phyloP scores from a whole-genome alignment of 2,113 vertebrate species.

The Turdus rufiventris region DNA sequence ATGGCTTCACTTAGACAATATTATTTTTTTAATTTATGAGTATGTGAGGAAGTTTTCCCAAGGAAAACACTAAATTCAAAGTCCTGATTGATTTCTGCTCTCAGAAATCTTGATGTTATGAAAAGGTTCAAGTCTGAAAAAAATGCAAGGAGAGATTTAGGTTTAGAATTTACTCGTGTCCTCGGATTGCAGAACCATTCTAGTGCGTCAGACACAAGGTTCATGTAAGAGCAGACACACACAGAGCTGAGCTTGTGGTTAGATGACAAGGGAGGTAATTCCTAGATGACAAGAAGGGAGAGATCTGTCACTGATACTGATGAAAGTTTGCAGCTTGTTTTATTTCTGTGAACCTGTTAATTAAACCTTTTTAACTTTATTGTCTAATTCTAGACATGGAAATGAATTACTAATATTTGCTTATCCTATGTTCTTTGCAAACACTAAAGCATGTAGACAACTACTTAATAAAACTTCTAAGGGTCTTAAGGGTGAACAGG shows the following conservation, averaged over 20 bases:
- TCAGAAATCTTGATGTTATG: background rate
- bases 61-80: background rate
- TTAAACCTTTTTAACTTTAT: background rate
- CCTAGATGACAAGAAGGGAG: background rate
- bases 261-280: background rate
- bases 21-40: background rate
- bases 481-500: background rate
- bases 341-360: background rate
- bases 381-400: background rate
- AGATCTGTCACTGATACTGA: background rate
- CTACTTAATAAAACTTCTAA: background rate
- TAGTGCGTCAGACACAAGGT: background rate
- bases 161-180: background rate
- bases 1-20: background rate
- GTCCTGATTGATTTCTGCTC: background rate
- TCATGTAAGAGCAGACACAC: background rate
- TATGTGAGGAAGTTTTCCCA: background rate
- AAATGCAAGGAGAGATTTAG: background rate
- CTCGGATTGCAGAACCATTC: fast-evolving
- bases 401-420: background rate
- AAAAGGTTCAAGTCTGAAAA: background rate
- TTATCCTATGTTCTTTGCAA: background rate
- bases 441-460: background rate
- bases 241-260: background rate
- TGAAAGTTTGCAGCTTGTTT: background rate